Percentiles rank a stretch among this genome's conserved stretches.
phyloP scores from a whole-genome alignment of 2,888 invertebrate genomes.

The Anoplius nigerrimus region DNA sequence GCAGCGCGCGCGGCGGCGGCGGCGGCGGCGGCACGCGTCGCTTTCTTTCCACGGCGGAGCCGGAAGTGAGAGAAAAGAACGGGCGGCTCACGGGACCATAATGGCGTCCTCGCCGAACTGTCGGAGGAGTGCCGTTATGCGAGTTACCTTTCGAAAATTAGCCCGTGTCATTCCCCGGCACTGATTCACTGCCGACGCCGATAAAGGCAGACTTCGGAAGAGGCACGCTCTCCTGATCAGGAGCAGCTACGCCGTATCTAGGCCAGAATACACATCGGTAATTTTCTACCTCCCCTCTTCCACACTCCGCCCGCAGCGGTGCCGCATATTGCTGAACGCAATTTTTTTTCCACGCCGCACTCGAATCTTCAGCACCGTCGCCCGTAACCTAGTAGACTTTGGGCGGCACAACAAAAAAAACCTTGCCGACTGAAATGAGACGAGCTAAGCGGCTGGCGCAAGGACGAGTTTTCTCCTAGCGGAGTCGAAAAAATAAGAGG shows the following conservation, averaged over 20 bases:
- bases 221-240: too few species aligned
- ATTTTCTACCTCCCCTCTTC: too few species aligned
- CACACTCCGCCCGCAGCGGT: too few species aligned
- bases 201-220: too few species aligned
- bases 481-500: too few species aligned
- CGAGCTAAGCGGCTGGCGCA: conserved; percentile 6
- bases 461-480: neutral
- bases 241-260: too few species aligned
- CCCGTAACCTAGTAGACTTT: too few species aligned
- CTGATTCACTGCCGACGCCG: conserved; percentile 23
- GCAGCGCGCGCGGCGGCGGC: conserved; percentile 30
- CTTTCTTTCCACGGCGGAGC: conserved; percentile 46
- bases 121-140: conserved; percentile 30
- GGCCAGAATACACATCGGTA: too few species aligned
- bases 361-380: too few species aligned
- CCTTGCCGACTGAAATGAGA: neutral
- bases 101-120: conserved; percentile 30
- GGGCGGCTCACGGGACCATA: neutral
- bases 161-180: conserved; percentile 18
- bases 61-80: conserved; percentile 49
- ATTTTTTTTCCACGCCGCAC: too few species aligned
- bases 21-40: conserved; percentile 29
- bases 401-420: too few species aligned
- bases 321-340: too few species aligned
- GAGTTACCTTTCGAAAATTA: conserved; percentile 28